phyloP scores from a whole-genome alignment of 2,888 invertebrate genomes.

The Mycalesis mineus region DNA sequence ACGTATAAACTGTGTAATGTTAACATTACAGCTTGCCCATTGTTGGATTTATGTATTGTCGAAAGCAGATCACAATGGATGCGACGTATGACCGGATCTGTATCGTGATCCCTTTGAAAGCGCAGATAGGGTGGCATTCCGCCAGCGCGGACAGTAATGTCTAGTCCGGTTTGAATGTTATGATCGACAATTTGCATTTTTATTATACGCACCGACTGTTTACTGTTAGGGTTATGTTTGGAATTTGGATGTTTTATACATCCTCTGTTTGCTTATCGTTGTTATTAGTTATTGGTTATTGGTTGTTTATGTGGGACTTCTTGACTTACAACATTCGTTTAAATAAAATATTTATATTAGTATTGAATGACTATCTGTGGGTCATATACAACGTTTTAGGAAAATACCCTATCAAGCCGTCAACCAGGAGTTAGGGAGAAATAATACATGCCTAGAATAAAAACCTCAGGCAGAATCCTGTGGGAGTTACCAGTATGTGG shows the following conservation, averaged over 20 bases:
- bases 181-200: conserved; percentile 64
- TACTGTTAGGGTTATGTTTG: conserved; percentile 34
- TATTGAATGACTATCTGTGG: too few relatives aligned
- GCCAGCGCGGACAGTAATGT: conserved; percentile 57
- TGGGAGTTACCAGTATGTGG: too few relatives aligned
- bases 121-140: conserved; percentile 51
- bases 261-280: conserved; percentile 28
- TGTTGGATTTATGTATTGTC: conserved; percentile 14
- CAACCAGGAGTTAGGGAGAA: too few relatives aligned
- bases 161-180: conserved; percentile 42
- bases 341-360: too few relatives aligned
- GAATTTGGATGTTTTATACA: conserved; percentile 26
- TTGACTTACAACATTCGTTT: too few relatives aligned
- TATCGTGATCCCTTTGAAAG: conserved; percentile 42
- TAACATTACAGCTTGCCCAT: conserved; percentile 1
- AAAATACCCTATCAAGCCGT: too few relatives aligned
- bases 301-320: neutral
- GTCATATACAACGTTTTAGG: too few relatives aligned
- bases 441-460: too few relatives aligned
- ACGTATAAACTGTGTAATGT: neutral
- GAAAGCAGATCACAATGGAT: conserved; percentile 36
- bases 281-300: conserved; percentile 10
- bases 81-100: conserved; percentile 31
- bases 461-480: too few relatives aligned
- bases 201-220: conserved; percentile 38